Percentiles rank a stretch among this genome's conserved stretches.
phyloP scores from a whole-genome alignment of 2,113 vertebrate genomes.

The Rhineura floridana region DNA sequence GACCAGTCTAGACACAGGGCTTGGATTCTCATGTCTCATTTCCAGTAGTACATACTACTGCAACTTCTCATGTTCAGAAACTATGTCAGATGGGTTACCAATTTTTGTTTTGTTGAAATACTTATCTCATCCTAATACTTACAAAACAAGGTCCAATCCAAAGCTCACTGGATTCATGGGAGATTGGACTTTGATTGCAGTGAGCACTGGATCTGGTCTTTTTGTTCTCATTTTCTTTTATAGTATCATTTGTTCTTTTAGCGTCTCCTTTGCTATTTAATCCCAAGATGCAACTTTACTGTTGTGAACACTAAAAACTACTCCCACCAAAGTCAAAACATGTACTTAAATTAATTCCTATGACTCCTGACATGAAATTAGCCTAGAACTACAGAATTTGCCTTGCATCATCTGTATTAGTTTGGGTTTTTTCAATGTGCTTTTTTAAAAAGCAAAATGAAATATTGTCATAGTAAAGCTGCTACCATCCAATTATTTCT shows the following conservation, averaged over 20 bases:
- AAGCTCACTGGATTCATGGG: slow-evolving; percentile 20
- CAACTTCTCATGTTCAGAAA: slow-evolving; percentile 68
- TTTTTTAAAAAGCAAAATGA: background rate
- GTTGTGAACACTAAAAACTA: slow-evolving; percentile 39
- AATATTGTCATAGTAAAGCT: background rate
- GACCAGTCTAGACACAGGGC: slow-evolving; percentile 76
- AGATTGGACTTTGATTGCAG: slow-evolving; percentile 15
- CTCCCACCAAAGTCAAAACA: slow-evolving; percentile 36
- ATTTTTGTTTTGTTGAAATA: slow-evolving; percentile 60
- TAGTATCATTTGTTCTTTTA: slow-evolving; percentile 16
- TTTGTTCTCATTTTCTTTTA: slow-evolving; percentile 39
- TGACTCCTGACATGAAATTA: background rate
- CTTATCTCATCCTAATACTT: slow-evolving; percentile 42
- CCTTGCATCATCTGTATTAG: background rate
- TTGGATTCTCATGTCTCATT: slow-evolving; percentile 70
- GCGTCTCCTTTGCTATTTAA: slow-evolving; percentile 49
- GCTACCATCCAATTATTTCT: background rate
- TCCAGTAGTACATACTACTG: slow-evolving; percentile 72
- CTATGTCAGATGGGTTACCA: slow-evolving; percentile 61
- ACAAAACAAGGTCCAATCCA: slow-evolving; percentile 33
- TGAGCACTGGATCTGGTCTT: slow-evolving; percentile 40
- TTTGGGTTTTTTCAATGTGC: background rate
- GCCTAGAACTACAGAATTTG: slow-evolving; percentile 28
- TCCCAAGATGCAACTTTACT: slow-evolving; percentile 49
- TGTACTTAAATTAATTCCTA: slow-evolving; percentile 24